Percentiles rank a stretch among this genome's conserved stretches.
Conservation (phyloP, 2,113 vertebrate species). For the Progne subis region DNA sequence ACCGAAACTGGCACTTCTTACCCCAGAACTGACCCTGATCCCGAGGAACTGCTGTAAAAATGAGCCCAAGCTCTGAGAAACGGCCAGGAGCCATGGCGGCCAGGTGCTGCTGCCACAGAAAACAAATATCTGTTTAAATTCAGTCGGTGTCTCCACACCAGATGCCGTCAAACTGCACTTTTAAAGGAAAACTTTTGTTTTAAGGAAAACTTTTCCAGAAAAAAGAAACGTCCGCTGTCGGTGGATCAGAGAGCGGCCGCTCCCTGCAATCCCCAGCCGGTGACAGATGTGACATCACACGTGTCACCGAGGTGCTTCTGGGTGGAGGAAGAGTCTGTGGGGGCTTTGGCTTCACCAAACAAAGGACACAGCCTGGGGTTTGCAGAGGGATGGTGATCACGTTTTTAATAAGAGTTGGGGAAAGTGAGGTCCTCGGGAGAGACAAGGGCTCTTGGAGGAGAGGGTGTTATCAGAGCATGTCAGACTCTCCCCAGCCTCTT, state of each 20-base stretch:
- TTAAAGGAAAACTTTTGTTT: neutral
- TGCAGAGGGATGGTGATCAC: accelerated
- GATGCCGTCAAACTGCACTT: neutral
- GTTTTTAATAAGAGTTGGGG: neutral
- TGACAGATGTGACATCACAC: accelerated
- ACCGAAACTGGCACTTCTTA: accelerated
- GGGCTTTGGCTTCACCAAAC: neutral
- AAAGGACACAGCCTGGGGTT: neutral
- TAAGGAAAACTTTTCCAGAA: neutral
- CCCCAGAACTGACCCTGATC: neutral
- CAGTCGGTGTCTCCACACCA: accelerated
- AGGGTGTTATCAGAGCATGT: accelerated
- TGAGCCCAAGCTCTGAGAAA: neutral
- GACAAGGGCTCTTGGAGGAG: neutral
- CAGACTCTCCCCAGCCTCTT: neutral
- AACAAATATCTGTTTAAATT: neutral
- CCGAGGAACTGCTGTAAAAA: neutral
- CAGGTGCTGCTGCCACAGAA: neutral
- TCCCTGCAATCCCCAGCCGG: neutral
- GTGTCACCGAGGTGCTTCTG: neutral
- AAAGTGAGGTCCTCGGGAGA: neutral
- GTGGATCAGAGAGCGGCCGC: neutral
- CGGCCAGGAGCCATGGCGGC: accelerated
- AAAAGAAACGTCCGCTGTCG: neutral
- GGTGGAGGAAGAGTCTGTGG: neutral